phyloP scores from a whole-genome alignment of 2,113 vertebrate species.

The Ia io region DNA sequence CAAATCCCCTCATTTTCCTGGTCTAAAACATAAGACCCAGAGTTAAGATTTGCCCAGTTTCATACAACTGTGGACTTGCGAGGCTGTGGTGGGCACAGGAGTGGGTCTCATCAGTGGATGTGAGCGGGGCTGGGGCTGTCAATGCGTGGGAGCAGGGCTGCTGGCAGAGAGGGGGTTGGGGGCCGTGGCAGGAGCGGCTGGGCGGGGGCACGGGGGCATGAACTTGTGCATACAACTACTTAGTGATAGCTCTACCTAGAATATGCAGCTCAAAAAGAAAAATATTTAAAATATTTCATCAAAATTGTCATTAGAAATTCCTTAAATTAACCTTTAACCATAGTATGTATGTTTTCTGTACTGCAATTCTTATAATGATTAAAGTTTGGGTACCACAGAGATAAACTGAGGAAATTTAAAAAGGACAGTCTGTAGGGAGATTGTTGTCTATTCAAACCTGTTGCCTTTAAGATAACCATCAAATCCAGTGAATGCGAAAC shows the following conservation, averaged over 20 bases:
- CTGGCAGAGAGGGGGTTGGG: too few species aligned
- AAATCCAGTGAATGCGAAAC: background rate
- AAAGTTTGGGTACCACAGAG: background rate
- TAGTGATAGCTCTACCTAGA: background rate
- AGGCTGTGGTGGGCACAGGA: too few species aligned
- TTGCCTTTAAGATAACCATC: constrained; percentile 1
- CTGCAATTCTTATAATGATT: background rate
- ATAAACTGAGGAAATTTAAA: background rate
- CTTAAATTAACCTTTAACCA: background rate
- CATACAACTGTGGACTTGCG: background rate
- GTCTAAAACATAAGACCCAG: background rate
- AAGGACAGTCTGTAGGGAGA: background rate
- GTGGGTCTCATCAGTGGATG: too few species aligned
- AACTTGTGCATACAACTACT: too few species aligned
- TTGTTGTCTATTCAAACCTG: background rate
- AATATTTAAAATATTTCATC: constrained; percentile 23
- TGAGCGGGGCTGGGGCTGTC: background rate
- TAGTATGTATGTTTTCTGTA: background rate
- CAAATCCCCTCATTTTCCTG: background rate
- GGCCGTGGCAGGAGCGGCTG: too few species aligned
- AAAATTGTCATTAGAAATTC: background rate
- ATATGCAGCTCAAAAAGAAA: background rate
- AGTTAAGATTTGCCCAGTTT: background rate
- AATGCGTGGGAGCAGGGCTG: too few species aligned
- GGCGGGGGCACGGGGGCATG: too few species aligned